Evolutionary conservation across 2,888 invertebrate genomes (phyloP), one percentile per base, ranked within the genome.

Genomic region (Altica lythri): DNA sequence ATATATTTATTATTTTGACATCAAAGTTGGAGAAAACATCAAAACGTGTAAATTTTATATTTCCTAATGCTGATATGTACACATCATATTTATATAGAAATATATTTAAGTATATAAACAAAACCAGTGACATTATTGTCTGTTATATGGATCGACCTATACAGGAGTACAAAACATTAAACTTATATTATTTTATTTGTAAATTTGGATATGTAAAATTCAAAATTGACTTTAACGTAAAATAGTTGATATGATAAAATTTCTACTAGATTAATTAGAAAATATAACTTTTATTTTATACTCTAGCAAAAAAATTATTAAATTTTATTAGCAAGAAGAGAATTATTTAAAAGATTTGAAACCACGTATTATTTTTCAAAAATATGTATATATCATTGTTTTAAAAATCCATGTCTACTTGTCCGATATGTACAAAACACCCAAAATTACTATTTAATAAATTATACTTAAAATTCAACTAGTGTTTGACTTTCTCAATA

Each of bases 391-490:
- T 54, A 40, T 58, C 60, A 57, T 59, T 49, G 50, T 62, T 59
- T 60, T 54, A 63, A 52, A 59, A 58, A 61, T 60, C 56, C 56
- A 52, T 57, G 48, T 44, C 53, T 57, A 59, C 55, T 49, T 55
- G 57, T 57, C 59, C 50, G 59, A 62, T 70, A 70, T 68, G 63
- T 69, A 69, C 68, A 68, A 68, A 56, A 72, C 71, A 72, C 68
- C 67, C 71, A 72, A 72, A 71, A 71, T 69, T 71, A 70, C 68
- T 67, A 59, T 66, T 66, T 67, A 69, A 72, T 72, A 73, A 72
- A 74, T 72, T 72, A 73, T 73, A 73, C 72, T 68, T 40, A 72
- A 73, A 73, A 72, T 72, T 69, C 68, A 74, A 73, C 73, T 73
- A 72, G 66, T 66, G 64, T 59, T 66, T 54, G 57, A 65, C 57